Percentiles rank a stretch among this genome's conserved stretches.
These are phyloP conservation scores for Clarias platycephalus DNA, from an alignment of 2,797 vertebrate species.

Conservation along the genomic window DNA sequence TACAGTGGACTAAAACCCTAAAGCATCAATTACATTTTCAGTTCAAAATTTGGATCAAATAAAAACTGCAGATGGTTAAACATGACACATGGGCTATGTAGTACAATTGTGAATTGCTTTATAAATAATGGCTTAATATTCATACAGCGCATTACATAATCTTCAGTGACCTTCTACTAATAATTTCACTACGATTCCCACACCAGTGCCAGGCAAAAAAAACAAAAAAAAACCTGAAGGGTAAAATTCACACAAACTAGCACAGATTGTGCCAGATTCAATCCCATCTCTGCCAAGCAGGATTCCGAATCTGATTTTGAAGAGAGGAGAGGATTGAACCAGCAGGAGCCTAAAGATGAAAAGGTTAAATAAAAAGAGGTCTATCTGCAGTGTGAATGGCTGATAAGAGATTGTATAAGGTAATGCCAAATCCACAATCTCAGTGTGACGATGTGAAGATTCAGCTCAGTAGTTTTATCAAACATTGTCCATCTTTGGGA, in stretches of 20 bases:
- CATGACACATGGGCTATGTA: neutral
- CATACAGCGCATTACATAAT: neutral
- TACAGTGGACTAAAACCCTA: neutral
- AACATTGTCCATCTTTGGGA: neutral
- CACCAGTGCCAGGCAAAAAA: constrained; percentile 8
- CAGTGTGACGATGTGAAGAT: constrained; percentile 22
- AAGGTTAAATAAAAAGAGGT: constrained; percentile 24
- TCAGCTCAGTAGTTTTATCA: constrained; percentile 15
- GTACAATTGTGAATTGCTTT: neutral
- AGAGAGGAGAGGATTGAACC: constrained; percentile 6
- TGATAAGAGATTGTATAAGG: constrained; percentile 14
- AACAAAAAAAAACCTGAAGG: constrained; percentile 8
- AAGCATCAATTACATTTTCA: neutral
- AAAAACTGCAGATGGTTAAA: neutral
- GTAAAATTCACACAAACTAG: constrained; percentile 21
- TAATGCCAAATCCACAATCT: constrained; percentile 35
- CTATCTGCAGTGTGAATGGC: neutral
- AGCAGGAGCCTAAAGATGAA: constrained; percentile 27
- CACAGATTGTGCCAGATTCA: neutral
- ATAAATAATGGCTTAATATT: neutral
- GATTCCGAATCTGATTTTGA: neutral
- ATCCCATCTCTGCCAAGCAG: neutral
- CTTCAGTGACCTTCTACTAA: neutral
- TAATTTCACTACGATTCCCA: neutral
- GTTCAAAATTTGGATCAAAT: neutral